A percentile compares a stretch with the other conserved stretches of the same genome.
These are phyloP conservation scores for Phrynocephalus forsythii DNA, from an alignment of 2,797 vertebrate genomes.

Conservation along the genomic window DNA sequence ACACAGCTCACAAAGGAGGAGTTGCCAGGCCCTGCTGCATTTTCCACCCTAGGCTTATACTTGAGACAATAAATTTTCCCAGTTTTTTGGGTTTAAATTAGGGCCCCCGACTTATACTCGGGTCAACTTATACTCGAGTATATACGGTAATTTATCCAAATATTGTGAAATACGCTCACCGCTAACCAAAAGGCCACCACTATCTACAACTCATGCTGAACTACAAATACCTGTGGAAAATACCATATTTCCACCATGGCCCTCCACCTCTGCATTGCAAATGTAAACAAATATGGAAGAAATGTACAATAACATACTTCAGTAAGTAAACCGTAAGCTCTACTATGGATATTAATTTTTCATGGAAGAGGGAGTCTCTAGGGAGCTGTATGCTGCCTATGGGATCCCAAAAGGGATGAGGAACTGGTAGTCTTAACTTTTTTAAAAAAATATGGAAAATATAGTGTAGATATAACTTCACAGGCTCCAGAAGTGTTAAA, in stretches of 20 bases:
- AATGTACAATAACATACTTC: background rate
- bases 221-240: background rate
- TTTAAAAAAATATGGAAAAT: too few species aligned
- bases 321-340: background rate
- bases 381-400: background rate
- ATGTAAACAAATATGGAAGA: background rate
- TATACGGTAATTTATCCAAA: too few species aligned
- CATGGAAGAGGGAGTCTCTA: background rate
- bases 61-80: too few species aligned
- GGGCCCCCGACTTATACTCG: too few species aligned
- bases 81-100: too few species aligned
- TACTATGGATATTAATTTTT: background rate
- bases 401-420: background rate
- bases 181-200: background rate
- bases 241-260: background rate
- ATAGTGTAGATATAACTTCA: too few species aligned
- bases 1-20: too few species aligned
- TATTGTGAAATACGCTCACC: too few species aligned
- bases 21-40: too few species aligned
- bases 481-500: too few species aligned
- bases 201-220: background rate
- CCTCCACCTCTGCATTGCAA: background rate
- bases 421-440: background rate
- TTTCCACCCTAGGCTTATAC: too few species aligned
- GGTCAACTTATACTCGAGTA: too few species aligned